Evolutionary conservation across 2,113 vertebrate species (phyloP), one percentile per base, ranked within the genome.

Genomic region (Narcine bancroftii): DNA sequence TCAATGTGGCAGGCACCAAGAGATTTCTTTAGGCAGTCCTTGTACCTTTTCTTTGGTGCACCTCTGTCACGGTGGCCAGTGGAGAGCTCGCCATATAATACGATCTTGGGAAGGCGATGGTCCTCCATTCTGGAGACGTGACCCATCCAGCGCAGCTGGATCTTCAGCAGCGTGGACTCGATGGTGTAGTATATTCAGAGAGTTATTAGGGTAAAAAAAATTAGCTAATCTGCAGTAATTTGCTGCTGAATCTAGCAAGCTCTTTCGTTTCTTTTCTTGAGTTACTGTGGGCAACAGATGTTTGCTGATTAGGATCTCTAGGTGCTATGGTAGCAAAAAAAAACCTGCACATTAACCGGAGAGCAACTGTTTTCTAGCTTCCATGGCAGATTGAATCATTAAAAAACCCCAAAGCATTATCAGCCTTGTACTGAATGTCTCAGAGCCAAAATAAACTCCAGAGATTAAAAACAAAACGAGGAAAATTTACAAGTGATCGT

Each of bases 211-310:
- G 33, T 60, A 85, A 60, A 85, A 56, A 56, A 56, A 60, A n/a
- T 36, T 33, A 15, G 15, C 33, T 85, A 56, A 85, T 85, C 53
- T 85, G 50, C 29, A 60, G 81, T 29, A 85, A 85, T 60, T 56
- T 36, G 4, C 13, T 85, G 29, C 50, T 85, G 53, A 17, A n/a
- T 33, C 33, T 6, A 36, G 53, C 33, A 19, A 60, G 81, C 33
- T 60, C 81, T 56, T 56, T 33, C 53, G 45, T 83, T 83, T 56
- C 50, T 83, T n/a, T 19, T 50, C 81, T 17, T 60, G 81, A 85
- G 53, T 60, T 85, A 36, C 77, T 24, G 53, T 60, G 33, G 81
- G 81, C 81, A 85, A 85, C 81, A 85, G 81, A 85, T 85, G 81
- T 60, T 85, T 60, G 81, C 53, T 85, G 81, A 85, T 85, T 33